Conservation (phyloP, 2,888 invertebrate genomes). For the Stenchaetothrips biformis region DNA sequence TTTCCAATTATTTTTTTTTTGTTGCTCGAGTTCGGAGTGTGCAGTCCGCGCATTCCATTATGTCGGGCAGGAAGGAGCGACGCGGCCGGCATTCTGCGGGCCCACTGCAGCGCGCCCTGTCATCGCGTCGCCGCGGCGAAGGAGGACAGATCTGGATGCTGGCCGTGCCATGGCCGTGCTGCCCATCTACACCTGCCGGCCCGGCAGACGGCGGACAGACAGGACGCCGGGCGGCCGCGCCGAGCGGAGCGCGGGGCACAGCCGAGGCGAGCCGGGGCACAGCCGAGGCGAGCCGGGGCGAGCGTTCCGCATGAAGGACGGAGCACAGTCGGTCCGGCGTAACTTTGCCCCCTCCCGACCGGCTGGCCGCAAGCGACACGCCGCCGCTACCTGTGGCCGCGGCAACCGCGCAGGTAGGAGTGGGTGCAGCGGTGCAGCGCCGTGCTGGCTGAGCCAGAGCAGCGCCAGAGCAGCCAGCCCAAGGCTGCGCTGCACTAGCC, state of each 20-base stretch:
- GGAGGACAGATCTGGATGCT: not conserved
- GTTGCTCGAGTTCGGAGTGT: too few species aligned
- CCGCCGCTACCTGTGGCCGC: slow-evolving; percentile 14
- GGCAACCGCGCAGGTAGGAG: not conserved
- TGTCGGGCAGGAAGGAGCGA: too few species aligned
- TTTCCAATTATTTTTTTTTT: too few species aligned
- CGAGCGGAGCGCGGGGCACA: not conserved
- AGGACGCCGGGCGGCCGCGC: not conserved
- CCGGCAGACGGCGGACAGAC: not conserved
- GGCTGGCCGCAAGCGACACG: not conserved
- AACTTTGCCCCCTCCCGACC: not conserved
- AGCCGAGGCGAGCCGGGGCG: too few species aligned
- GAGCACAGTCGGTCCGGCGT: not conserved
- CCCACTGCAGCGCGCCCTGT: not conserved
- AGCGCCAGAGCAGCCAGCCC: not conserved
- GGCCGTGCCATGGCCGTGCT: not conserved
- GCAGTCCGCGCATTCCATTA: too few species aligned
- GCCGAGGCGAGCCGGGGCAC: too few species aligned
- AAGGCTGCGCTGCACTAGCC: too few species aligned
- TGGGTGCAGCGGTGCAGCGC: not conserved
- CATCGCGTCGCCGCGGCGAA: not conserved
- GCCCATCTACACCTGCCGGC: not conserved
- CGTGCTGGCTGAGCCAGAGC: not conserved
- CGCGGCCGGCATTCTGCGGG: too few species aligned
- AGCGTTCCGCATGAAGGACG: slow-evolving; percentile 15